phyloP scores from a whole-genome alignment of 2,888 invertebrate genomes.

The Hypolimnas misippus region DNA sequence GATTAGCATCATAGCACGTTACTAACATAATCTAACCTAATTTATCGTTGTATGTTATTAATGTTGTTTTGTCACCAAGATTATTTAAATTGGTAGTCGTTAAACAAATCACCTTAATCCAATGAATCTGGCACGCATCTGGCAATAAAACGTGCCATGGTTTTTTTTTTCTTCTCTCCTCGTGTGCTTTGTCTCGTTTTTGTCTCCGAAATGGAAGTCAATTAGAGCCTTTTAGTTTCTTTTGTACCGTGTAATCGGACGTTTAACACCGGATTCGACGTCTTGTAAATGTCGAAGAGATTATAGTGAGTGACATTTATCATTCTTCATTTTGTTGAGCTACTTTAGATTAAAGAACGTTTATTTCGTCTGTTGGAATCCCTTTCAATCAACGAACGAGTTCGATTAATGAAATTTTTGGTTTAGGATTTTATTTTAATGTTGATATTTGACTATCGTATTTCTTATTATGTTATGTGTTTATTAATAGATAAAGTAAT shows the following conservation, averaged over 20 bases:
- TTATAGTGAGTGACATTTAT: constrained; percentile 44
- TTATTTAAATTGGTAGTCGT: constrained; percentile 10
- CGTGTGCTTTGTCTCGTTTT: constrained; percentile 53
- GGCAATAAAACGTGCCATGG: constrained; percentile 45
- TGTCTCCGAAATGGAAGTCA: constrained; percentile 54
- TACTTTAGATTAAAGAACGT: constrained; percentile 39
- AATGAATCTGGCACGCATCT: constrained; percentile 30
- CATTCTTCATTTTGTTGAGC: constrained; percentile 21
- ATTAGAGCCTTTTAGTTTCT: constrained; percentile 55
- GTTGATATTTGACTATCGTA: too few species aligned
- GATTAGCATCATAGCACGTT: too few species aligned
- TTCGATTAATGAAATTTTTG: not conserved
- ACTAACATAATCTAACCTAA: too few species aligned
- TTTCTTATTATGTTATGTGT: too few species aligned
- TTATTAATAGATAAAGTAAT: too few species aligned
- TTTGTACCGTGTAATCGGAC: constrained; percentile 52
- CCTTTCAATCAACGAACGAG: not conserved
- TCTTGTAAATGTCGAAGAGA: constrained; percentile 51
- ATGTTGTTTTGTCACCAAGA: not conserved
- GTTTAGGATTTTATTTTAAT: not conserved
- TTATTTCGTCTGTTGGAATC: constrained; percentile 29
- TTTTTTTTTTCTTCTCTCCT: constrained; percentile 44
- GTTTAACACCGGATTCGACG: constrained; percentile 48
- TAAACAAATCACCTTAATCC: constrained; percentile 17
- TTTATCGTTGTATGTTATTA: not conserved